phyloP scores from a whole-genome alignment of 2,113 vertebrate species.

The Alaudala cheleensis region DNA sequence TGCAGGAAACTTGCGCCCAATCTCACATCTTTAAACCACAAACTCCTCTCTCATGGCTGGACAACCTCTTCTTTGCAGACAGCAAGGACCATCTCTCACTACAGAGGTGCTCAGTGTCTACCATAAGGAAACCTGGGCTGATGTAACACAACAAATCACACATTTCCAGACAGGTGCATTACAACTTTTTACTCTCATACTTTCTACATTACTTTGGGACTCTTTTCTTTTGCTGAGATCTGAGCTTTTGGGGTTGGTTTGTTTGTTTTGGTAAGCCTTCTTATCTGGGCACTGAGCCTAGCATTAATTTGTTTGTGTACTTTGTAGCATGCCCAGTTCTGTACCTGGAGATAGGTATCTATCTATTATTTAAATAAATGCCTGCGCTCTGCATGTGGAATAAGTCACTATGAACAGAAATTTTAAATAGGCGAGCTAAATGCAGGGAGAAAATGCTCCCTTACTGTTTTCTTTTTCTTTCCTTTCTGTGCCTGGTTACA shows the following conservation, averaged over 20 bases:
- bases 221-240: not conserved
- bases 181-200: not conserved
- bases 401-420: not conserved
- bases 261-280: constrained; percentile 12
- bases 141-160: not conserved
- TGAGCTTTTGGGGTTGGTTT: not conserved
- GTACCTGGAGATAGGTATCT: constrained; percentile 10
- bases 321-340: not conserved
- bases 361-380: constrained; percentile 35
- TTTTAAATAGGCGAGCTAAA: not conserved
- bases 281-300: constrained; percentile 13
- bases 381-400: not conserved
- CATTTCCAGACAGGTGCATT: not conserved
- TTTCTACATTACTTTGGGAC: not conserved
- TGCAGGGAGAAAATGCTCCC: not conserved
- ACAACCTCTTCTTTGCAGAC: not conserved
- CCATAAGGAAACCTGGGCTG: not conserved
- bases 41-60: not conserved
- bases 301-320: constrained; percentile 26
- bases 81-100: not conserved
- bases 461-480: not conserved
- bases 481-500: not conserved
- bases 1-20: not conserved
- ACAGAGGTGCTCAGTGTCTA: not conserved
- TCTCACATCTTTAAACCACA: not conserved